Conservation (phyloP, 2,797 vertebrate genomes). For the Thunnus albacares region DNA sequence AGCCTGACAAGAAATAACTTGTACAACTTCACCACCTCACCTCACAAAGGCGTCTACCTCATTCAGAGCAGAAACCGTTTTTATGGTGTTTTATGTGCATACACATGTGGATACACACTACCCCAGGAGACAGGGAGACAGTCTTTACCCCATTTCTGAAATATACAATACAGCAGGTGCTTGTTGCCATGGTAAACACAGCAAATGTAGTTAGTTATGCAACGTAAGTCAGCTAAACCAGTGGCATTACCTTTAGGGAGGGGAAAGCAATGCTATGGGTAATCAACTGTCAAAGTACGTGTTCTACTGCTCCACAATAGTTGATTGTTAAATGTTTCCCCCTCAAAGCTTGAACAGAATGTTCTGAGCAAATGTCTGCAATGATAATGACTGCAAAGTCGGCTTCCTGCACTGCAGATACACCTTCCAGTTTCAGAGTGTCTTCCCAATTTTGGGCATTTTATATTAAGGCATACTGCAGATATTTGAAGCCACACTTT, state of each 20-base stretch:
- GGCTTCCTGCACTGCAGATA: slow-evolving; percentile 28
- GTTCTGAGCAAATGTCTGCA: slow-evolving; percentile 60
- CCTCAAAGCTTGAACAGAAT: slow-evolving; percentile 47
- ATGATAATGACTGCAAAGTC: slow-evolving; percentile 52
- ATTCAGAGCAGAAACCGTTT: slow-evolving; percentile 24
- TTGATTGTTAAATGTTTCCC: slow-evolving; percentile 22
- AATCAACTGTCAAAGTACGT: slow-evolving; percentile 41
- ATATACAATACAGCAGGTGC: slow-evolving; percentile 31
- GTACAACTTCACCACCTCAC: slow-evolving; percentile 44
- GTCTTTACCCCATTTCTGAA: slow-evolving; percentile 38
- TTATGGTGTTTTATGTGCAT: slow-evolving; percentile 15
- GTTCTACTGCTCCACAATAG: slow-evolving; percentile 19
- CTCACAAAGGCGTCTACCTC: slow-evolving; percentile 32
- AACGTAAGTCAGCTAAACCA: slow-evolving; percentile 36
- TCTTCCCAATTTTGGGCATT: background rate
- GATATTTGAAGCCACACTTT: background rate
- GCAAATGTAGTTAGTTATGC: slow-evolving; percentile 48
- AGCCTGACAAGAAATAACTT: slow-evolving; percentile 59
- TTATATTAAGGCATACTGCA: background rate
- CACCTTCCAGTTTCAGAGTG: background rate
- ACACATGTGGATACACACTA: slow-evolving; percentile 7
- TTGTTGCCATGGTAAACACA: slow-evolving; percentile 69
- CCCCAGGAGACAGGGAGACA: slow-evolving; percentile 28
- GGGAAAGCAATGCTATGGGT: slow-evolving; percentile 29
- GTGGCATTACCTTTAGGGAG: slow-evolving; percentile 27